A percentile compares a stretch with the other conserved stretches of the same genome.
Conservation (phyloP, 2,888 invertebrate genomes). For the Arge pagana region DNA sequence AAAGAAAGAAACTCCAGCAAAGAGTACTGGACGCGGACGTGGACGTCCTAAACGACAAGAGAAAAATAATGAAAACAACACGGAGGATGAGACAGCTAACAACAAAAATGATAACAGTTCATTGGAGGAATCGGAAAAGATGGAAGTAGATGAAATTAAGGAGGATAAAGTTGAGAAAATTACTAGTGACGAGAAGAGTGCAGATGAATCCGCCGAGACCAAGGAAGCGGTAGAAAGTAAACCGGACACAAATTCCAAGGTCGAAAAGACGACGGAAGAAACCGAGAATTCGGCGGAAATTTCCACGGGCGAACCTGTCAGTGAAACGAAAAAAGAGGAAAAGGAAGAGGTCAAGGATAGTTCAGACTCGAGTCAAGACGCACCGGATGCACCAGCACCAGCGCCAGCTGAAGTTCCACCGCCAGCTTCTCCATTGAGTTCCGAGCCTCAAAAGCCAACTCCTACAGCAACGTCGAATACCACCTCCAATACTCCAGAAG, state of each 20-base stretch:
- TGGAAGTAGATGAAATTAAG: constrained; percentile 44
- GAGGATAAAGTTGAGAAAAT: constrained; percentile 43
- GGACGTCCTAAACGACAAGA: constrained; percentile 55
- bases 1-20: constrained; percentile 51
- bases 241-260: constrained; percentile 48
- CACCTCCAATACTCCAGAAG: constrained; percentile 7
- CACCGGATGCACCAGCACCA: constrained; percentile 44
- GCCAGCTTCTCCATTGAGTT: constrained; percentile 38
- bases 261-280: constrained; percentile 47
- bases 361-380: constrained; percentile 54
- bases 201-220: constrained; percentile 35
- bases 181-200: constrained; percentile 33
- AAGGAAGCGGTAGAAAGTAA: constrained; percentile 31
- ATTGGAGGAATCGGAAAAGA: constrained; percentile 49
- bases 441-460: constrained; percentile 43
- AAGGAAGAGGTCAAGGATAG: constrained; percentile 49
- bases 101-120: constrained; percentile 51
- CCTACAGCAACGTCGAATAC: constrained; percentile 29
- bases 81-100: constrained; percentile 48
- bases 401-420: constrained; percentile 38
- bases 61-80: constrained; percentile 50
- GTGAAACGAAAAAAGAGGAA: constrained; percentile 38
- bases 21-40: constrained; percentile 53
- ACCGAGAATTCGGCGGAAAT: constrained; percentile 45
- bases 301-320: constrained; percentile 34